These are phyloP conservation scores for Heliconius erato DNA, from an alignment of 2,888 invertebrate genomes.

Conservation along the genomic window DNA sequence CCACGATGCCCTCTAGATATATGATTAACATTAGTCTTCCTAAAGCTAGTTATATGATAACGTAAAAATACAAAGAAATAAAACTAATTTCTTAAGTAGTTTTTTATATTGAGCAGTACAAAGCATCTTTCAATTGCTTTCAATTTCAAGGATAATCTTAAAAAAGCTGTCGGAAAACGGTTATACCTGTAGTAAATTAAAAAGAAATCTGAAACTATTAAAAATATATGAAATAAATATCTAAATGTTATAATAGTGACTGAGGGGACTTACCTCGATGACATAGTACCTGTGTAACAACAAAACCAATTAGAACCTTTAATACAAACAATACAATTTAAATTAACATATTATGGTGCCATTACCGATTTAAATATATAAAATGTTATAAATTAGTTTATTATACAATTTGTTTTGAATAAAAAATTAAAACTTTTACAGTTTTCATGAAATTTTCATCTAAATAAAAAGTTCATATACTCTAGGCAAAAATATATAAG, in stretches of 20 bases:
- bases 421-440: too few relatives aligned
- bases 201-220: neutral
- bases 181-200: neutral
- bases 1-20: too few relatives aligned
- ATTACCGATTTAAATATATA: slow-evolving; percentile 6
- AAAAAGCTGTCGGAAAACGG: too few relatives aligned
- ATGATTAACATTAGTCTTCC: too few relatives aligned
- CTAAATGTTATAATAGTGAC: neutral
- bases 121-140: neutral
- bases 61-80: neutral
- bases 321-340: slow-evolving; percentile 20
- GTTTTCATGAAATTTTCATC: too few relatives aligned
- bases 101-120: too few relatives aligned
- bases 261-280: slow-evolving; percentile 3
- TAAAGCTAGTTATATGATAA: neutral
- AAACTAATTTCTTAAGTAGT: neutral
- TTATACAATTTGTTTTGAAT: neutral
- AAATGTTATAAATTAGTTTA: neutral
- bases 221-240: neutral
- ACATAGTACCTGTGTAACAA: slow-evolving; percentile 17
- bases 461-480: too few relatives aligned
- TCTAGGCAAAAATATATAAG: too few relatives aligned
- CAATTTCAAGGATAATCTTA: neutral
- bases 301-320: slow-evolving; percentile 28
- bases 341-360: slow-evolving; percentile 3